Percentiles rank a stretch among this genome's conserved stretches.
Conservation (phyloP, 2,797 vertebrate species). For the Melanogrammus aeglefinus region DNA sequence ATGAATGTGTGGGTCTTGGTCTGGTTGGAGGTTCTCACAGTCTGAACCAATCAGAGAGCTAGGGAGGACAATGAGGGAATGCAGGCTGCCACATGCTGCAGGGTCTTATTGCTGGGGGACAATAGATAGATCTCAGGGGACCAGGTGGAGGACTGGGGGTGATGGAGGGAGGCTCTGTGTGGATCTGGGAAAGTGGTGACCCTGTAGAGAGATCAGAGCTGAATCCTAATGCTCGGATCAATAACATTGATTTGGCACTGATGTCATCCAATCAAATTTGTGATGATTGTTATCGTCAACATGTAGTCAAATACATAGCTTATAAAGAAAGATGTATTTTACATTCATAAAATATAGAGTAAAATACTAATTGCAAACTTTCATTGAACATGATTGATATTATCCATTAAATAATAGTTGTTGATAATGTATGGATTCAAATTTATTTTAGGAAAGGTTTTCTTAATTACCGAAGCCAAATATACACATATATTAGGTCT, state of each 20-base stretch:
- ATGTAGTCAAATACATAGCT: too few relatives aligned
- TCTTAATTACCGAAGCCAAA: neutral
- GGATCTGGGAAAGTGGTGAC: conserved; percentile 44
- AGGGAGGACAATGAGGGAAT: conserved; percentile 52
- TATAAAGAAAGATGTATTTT: neutral
- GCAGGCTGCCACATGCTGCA: conserved; percentile 45
- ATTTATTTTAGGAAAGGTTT: neutral
- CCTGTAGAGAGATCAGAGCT: conserved; percentile 28
- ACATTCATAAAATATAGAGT: neutral
- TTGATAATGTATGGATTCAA: neutral
- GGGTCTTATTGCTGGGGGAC: conserved; percentile 36
- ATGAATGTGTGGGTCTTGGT: conserved; percentile 79
- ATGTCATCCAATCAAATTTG: neutral
- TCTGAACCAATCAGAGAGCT: conserved; percentile 78
- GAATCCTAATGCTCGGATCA: conserved; percentile 22
- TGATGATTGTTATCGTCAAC: too few relatives aligned
- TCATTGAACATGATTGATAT: neutral
- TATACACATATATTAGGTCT: neutral
- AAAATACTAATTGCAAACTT: neutral
- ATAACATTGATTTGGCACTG: neutral
- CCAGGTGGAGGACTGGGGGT: conserved; percentile 30
- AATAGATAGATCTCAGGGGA: conserved; percentile 32
- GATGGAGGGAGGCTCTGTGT: conserved; percentile 27
- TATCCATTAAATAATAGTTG: neutral
- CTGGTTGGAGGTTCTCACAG: conserved; percentile 81